A percentile compares a stretch with the other conserved stretches of the same genome.
These are phyloP conservation scores for Phyllotreta striolata DNA, from an alignment of 2,888 invertebrate genomes.

Conservation along the genomic window DNA sequence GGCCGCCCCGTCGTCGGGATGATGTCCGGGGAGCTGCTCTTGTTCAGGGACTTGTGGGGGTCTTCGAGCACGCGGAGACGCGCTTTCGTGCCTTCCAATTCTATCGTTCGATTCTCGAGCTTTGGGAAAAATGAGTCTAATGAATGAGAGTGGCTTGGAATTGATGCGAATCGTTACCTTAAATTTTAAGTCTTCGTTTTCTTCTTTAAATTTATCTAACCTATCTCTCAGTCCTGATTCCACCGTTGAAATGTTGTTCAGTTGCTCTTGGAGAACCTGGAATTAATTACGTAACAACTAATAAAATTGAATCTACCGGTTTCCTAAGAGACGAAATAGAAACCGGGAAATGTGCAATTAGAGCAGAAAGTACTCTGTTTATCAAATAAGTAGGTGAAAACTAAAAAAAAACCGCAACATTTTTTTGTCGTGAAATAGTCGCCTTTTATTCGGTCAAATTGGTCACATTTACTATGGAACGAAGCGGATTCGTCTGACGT, in stretches of 20 bases:
- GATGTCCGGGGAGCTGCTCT: constrained; percentile 56
- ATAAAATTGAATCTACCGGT: background rate
- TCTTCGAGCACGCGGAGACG: constrained; percentile 77
- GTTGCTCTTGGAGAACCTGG: constrained; percentile 76
- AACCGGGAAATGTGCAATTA: background rate
- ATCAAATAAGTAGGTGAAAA: too few relatives aligned
- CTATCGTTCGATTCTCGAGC: constrained; percentile 84
- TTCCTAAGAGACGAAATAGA: background rate
- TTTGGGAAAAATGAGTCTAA: constrained; percentile 56
- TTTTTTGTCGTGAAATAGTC: background rate
- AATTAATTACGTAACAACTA: constrained; percentile 47
- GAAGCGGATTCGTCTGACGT: constrained; percentile 12
- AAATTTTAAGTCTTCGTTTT: constrained; percentile 83
- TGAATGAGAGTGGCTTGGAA: background rate
- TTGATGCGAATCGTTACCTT: constrained; percentile 66
- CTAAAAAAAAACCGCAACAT: constrained; percentile 17
- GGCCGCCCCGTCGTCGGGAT: constrained; percentile 55
- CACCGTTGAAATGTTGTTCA: constrained; percentile 74
- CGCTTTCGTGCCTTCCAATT: constrained; percentile 83
- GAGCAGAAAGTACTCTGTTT: background rate
- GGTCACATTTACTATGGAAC: constrained; percentile 10
- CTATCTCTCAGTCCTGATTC: constrained; percentile 71
- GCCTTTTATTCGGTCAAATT: constrained; percentile 18
- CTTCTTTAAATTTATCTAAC: constrained; percentile 77
- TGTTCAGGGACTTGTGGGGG: constrained; percentile 52